Base-by-base conservation (phyloP, 2,888 invertebrate species). In the Notodonta dromedarius region DNA sequence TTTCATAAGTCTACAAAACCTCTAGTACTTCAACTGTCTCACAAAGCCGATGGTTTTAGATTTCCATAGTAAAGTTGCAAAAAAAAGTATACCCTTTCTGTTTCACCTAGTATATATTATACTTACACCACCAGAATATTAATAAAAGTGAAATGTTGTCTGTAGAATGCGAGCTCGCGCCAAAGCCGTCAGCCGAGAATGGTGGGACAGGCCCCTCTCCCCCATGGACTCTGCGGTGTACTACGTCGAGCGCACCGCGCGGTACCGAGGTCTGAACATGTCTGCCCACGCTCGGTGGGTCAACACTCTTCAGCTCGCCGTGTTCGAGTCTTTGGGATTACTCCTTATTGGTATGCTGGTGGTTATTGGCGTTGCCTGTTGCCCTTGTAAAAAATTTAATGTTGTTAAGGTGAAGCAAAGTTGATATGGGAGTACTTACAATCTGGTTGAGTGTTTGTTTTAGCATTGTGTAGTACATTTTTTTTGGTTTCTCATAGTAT, bases 141-240 rank as follows among this genome's bases (percentile, higher is more conserved):
- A 42, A 42, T 42, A 12, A 42, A 42, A 1, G 4, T 11, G 42
- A 11, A 42, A 42, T 42, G 9, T 42, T 42, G 42, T 42, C 42
- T 3, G 11, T 74, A 87, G 86, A 60, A 81, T 76, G 70, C 76
- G 78, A 7, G 56, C 58, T 2, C 73, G 71, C 50, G 82, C 84
- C 2, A 79, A 79, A 69, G 65, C 62, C 3, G 68, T 84, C 5
- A 80, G 83, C 39, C 42, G 61, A 9, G 69, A 75, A 44, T 87
- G 86, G 85, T 67, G 69, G 55, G 79, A 82, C 51, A 80, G 85
- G 0, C 81, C 78, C 0, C 60, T 74, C 0, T 9, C 71, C 0
- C 85, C 86, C 0, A 85, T 87, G 83, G 82, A 82, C n/a, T 75
- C 76, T 0, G 87, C 87, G 0, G 58, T 86, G 2, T 81, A 77